A percentile compares a stretch with the other conserved stretches of the same genome.
Evolutionary conservation across 2,113 vertebrate genomes (phyloP).

Genomic region (Colinus virginianus): DNA sequence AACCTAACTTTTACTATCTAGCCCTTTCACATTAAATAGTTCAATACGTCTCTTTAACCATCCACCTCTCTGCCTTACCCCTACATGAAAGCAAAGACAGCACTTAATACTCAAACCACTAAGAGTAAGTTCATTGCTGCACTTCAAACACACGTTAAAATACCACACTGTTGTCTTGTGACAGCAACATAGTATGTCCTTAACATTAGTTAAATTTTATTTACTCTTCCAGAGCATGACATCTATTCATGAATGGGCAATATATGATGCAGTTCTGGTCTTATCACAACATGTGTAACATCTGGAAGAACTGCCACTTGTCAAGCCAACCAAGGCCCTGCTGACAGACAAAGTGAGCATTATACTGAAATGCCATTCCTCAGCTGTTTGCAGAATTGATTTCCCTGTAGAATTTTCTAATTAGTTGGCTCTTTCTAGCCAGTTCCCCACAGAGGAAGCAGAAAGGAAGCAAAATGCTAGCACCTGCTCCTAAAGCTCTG

Average conservation of each 20-base stretch:
- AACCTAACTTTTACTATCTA: background rate
- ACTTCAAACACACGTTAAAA: background rate
- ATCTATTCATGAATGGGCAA: conserved; percentile 49
- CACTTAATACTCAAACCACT: background rate
- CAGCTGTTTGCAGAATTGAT: conserved; percentile 85
- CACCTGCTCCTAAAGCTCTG: conserved; percentile 84
- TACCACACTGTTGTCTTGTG: background rate
- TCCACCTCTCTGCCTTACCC: background rate
- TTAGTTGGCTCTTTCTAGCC: conserved; percentile 74
- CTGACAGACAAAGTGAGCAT: conserved; percentile 79
- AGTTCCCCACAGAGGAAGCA: conserved; percentile 70
- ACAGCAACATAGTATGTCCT: background rate
- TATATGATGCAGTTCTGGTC: conserved; percentile 71
- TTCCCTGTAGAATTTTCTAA: conserved; percentile 77
- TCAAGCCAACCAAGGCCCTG: conserved; percentile 76
- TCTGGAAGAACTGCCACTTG: conserved; percentile 82
- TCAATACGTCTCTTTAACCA: background rate
- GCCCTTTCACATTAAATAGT: background rate
- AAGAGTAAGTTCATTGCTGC: background rate
- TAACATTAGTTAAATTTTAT: background rate
- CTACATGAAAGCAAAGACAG: background rate
- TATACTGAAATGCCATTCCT: conserved; percentile 79
- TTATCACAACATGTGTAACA: conserved; percentile 84
- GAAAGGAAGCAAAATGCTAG: conserved; percentile 76
- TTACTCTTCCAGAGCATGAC: conserved; percentile 30